phyloP scores from a whole-genome alignment of 2,113 vertebrate species.

The Ivindomyrus marchei region DNA sequence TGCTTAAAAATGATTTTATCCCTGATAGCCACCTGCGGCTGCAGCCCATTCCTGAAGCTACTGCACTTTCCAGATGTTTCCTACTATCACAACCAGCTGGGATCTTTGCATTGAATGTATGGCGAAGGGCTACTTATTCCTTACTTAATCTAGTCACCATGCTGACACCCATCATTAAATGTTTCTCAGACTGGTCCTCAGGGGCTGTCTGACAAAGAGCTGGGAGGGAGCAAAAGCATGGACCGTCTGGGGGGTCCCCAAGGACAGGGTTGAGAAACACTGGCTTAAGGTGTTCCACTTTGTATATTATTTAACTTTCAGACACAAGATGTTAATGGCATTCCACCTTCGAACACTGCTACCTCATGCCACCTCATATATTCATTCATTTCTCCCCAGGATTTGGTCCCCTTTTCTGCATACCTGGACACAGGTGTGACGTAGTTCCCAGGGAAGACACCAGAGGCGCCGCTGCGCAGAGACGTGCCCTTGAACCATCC shows the following conservation, averaged over 20 bases:
- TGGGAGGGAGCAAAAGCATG: neutral
- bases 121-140: neutral
- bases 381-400: neutral
- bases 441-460: slow-evolving; percentile 96
- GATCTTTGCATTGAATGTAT: neutral
- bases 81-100: neutral
- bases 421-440: slow-evolving; percentile 95
- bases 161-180: neutral
- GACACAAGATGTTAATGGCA: neutral
- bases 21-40: too few relatives aligned
- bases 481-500: slow-evolving; percentile 98
- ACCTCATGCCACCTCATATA: neutral
- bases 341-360: neutral
- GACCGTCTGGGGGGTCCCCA: neutral
- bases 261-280: neutral
- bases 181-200: neutral
- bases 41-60: neutral
- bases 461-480: slow-evolving; percentile 78
- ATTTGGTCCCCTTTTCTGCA: slow-evolving; percentile 29
- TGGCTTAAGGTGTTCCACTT: neutral
- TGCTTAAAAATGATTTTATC: neutral
- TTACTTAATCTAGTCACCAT: neutral
- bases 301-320: neutral
- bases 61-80: neutral
- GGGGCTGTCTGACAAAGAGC: neutral